Conservation (phyloP, 2,797 vertebrate species). For the Halcyon badia region DNA sequence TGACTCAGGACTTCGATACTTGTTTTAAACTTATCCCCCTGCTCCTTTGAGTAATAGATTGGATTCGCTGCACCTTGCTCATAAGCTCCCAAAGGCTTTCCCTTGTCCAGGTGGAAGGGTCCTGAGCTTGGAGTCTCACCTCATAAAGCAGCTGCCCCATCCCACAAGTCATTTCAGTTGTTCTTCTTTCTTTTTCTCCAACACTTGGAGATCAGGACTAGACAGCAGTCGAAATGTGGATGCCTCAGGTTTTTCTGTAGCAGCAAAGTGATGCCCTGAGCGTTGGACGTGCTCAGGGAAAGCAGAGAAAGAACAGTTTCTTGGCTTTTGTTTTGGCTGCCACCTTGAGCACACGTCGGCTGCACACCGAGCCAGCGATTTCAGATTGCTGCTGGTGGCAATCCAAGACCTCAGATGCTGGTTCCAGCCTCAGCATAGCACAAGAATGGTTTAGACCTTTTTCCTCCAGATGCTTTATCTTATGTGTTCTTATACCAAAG, state of each 20-base stretch:
- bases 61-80: background rate
- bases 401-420: background rate
- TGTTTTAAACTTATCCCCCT: background rate
- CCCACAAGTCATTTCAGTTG: background rate
- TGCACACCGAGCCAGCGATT: rapidly evolving
- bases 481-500: background rate
- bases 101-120: background rate
- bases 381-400: background rate
- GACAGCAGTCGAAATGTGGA: rapidly evolving
- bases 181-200: background rate
- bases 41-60: rapidly evolving
- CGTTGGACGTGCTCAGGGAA: rapidly evolving
- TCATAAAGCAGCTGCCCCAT: background rate
- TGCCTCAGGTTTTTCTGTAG: background rate
- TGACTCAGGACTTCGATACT: background rate
- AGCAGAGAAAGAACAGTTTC: background rate
- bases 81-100: background rate
- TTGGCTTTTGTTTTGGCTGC: background rate
- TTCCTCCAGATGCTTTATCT: background rate
- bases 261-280: background rate
- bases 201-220: background rate
- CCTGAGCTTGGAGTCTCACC: background rate
- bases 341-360: background rate
- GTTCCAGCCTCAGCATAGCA: background rate
- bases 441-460: rapidly evolving